These are phyloP conservation scores for Mesochorus sp. DNA, from an alignment of 2,888 invertebrate genomes.

Conservation along the genomic window DNA sequence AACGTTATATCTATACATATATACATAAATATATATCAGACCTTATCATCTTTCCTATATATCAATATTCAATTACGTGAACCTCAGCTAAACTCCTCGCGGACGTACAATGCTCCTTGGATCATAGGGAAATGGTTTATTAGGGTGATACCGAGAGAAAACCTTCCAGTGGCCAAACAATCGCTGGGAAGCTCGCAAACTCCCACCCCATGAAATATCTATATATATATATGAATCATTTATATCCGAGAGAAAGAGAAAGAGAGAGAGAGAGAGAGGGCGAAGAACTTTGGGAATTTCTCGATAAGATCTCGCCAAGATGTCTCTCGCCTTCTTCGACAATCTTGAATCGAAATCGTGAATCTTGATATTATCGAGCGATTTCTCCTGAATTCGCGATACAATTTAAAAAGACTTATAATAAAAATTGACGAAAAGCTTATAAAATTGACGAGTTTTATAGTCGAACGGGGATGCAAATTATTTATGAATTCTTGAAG, in stretches of 20 bases:
- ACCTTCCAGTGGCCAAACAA: conserved; percentile 38
- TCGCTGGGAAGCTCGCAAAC: conserved; percentile 36
- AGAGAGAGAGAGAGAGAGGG: too few species aligned
- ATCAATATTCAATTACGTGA: conserved; percentile 77
- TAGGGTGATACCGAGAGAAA: conserved; percentile 55
- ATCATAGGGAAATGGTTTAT: conserved; percentile 71
- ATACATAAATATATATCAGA: conserved; percentile 41
- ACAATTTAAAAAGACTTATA: background rate
- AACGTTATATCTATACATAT: conserved; percentile 61
- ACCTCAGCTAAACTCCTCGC: conserved; percentile 66
- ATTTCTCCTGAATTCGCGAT: conserved; percentile 1
- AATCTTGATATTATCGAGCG: background rate
- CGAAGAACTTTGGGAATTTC: conserved; percentile 62
- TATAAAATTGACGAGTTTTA: too few species aligned
- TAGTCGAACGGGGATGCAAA: too few species aligned
- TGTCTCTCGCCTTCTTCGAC: conserved; percentile 35
- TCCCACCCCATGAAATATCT: conserved; percentile 10
- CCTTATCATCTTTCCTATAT: conserved; percentile 70
- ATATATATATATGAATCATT: background rate
- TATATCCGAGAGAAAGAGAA: too few species aligned
- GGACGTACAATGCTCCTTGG: conserved; percentile 65
- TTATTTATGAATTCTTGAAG: too few species aligned
- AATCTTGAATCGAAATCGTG: conserved; percentile 25
- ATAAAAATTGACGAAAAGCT: background rate
- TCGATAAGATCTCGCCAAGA: conserved; percentile 66